Conservation (phyloP, 2,888 invertebrate genomes). For the Campopleginae sp. region DNA sequence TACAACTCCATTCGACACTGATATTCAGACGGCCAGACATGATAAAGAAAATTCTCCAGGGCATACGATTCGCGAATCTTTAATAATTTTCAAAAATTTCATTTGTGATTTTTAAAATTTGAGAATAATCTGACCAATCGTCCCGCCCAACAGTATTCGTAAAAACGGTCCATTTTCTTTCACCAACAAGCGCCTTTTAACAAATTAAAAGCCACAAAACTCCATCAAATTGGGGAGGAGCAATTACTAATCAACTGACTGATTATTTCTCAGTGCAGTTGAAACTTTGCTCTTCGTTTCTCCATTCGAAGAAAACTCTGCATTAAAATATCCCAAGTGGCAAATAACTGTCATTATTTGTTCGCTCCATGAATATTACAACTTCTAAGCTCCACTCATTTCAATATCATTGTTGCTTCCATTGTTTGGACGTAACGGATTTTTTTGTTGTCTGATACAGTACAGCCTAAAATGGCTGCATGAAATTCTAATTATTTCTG, state of each 20-base stretch:
- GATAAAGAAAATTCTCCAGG: neutral
- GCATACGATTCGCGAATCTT: neutral
- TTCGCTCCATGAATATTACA: neutral
- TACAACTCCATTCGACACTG: neutral
- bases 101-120: neutral
- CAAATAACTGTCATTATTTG: neutral
- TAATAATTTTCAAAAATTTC: neutral
- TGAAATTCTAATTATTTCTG: too few relatives aligned
- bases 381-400: neutral
- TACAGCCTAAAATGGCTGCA: too few relatives aligned
- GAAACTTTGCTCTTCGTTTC: neutral
- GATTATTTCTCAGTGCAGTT: neutral
- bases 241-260: neutral
- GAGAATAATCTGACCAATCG: neutral
- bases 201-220: too few relatives aligned
- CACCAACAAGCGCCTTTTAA: neutral
- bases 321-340: neutral
- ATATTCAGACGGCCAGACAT: neutral
- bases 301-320: neutral
- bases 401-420: neutral
- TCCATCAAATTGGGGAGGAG: neutral
- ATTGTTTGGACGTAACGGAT: too few relatives aligned
- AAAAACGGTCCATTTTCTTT: slow-evolving; percentile 14
- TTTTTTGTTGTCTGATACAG: too few relatives aligned
- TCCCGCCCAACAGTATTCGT: neutral